Conservation (phyloP, 2,888 invertebrate species). For the Zygaena filipendulae region DNA sequence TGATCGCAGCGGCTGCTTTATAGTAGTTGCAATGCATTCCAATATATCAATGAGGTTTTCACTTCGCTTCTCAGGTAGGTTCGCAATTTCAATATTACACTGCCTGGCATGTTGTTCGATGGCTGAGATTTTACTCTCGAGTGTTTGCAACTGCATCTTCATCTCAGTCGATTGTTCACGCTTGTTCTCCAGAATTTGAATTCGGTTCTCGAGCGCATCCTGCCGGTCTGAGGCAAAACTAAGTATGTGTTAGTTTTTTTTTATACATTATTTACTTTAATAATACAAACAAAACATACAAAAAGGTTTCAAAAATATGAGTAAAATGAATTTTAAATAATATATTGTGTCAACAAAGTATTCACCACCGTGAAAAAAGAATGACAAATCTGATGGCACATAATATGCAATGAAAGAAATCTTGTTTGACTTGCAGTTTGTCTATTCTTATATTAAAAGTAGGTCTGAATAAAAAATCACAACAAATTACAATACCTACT, state of each 20-base stretch:
- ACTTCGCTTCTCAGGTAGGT: slow-evolving; percentile 3
- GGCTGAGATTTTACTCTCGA: slow-evolving; percentile 1
- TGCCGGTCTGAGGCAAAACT: slow-evolving; percentile 2
- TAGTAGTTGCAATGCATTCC: not conserved
- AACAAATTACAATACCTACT: too few relatives aligned
- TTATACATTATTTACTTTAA: too few relatives aligned
- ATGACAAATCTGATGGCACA: too few relatives aligned
- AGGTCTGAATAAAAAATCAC: too few relatives aligned
- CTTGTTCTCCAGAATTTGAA: slow-evolving; percentile 1
- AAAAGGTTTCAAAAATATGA: too few relatives aligned
- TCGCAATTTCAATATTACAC: slow-evolving; percentile 4
- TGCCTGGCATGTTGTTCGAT: slow-evolving; percentile 5
- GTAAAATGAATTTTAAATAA: too few relatives aligned
- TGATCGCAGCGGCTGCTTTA: slow-evolving; percentile 1
- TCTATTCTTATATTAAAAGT: too few relatives aligned
- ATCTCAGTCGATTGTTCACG: not conserved
- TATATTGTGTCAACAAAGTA: too few relatives aligned
- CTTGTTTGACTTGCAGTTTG: too few relatives aligned
- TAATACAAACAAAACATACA: too few relatives aligned
- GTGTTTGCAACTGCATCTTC: not conserved
- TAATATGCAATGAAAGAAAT: too few relatives aligned
- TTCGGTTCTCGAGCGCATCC: slow-evolving; percentile 1
- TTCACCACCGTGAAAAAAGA: too few relatives aligned
- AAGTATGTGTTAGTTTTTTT: slow-evolving; percentile 2
- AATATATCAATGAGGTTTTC: not conserved